Base-by-base conservation (phyloP, 2,113 vertebrate species). In the Urocolius indicus region DNA sequence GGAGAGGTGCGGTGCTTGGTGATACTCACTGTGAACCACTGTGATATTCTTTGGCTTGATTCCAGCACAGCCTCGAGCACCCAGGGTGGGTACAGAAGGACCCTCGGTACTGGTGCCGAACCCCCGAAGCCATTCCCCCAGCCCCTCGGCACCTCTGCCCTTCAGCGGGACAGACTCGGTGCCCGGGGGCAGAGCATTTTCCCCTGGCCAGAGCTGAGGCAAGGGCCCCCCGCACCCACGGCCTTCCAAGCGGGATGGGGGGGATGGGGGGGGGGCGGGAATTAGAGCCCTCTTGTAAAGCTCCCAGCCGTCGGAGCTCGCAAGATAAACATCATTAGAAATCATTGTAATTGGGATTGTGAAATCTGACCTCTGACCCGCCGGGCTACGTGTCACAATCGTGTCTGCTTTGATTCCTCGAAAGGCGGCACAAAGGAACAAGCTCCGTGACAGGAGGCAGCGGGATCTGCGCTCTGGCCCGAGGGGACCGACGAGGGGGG, bases 331-430 rank as follows among this genome's bases (percentile, higher is more conserved):
- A 94, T 96, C 69, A 85, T 96, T 97, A 92, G 94, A 93, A 96
- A 96, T 95, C 96, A 95, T 97, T 95, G 95, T 96, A 95, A 96
- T 96, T 94, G 91, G 96, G 96, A 97, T 88, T 95, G 94, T 94
- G 95, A 96, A 96, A 95, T 94, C 91, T 98, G 98, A 98, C 97
- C 97, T 98, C 95, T 98, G 96, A 97, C 97, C 97, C 65, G 93
- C 72, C 65, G 80, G 89, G 95, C 95, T 95, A 95, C 96, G 96
- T 96, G 89, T 96, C 97, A 95, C 98, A 97, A 97, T 94, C 79
- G 93, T 83, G 94, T 96, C 96, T 92, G 94, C 96, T 97, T 97
- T 98, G 97, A 98, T 97, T 98, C 95, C 96, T 96, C 93, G 96
- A 96, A 96, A 95, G 91, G 95, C 94, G 76, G 94, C 95, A 97